Base-by-base conservation (phyloP, 2,113 vertebrate species). In the Polypterus bichir region DNA sequence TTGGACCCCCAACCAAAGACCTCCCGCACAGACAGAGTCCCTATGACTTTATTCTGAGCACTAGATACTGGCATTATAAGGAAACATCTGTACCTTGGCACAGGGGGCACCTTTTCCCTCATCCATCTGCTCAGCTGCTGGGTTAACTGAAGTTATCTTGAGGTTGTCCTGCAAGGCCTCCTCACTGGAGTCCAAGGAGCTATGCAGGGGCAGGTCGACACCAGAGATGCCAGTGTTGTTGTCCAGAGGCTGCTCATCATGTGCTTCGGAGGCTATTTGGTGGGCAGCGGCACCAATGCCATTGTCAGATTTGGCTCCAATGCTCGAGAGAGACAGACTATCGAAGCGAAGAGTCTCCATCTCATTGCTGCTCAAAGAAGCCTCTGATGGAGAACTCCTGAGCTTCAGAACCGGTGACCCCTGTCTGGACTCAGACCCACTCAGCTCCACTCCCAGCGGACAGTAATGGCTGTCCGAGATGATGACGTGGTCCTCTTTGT, bases 401-500 rank as follows among this genome's bases (percentile, higher is more conserved):
- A 79, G 65, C 2, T 59, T 44, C 1, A 53, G 66, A 0, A 57
- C 6, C 0, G 47, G 47, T 3, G 66, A 63, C 46, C 68, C 65
- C 47, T 69, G 69, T 46, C 73, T 78, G 47, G 63, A 60, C 0
- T 82, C 84, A 5, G 78, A 80, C 52, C 84, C 86, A 0, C 86
- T 79, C 48, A 98, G 76, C 3, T 85, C 88, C 48, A 90, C 79
- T 0, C 88, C 89, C 3, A 92, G 68, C 0, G 89, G 90, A 71
- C 96, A 99, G 69, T 88, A 92, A 65, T 99, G 96, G 54, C 84
- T 89, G 65, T 99, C 96, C 2, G 95, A 98, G 81, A 99, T 99
- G 69, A 99, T 97, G 59, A 99, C 96, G 2, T 99, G 96, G 74
- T 99, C 96, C 71, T 98, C 96, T 72, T 95, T 97, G 78, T 99